phyloP scores from a whole-genome alignment of 2,113 vertebrate species.

The Corythoichthys intestinalis region DNA sequence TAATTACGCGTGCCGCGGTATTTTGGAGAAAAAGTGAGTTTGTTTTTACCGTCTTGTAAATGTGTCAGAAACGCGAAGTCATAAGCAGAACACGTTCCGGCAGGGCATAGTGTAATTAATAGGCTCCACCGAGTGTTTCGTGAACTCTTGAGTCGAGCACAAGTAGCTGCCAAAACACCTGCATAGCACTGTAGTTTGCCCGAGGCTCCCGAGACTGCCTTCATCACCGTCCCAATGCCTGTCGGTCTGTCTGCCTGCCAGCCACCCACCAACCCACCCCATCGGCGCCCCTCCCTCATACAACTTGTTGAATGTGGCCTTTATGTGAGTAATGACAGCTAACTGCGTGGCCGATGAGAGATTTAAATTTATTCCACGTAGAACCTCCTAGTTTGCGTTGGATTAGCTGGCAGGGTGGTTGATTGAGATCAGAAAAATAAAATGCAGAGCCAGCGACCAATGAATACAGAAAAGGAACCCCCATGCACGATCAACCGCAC shows the following conservation, averaged over 20 bases:
- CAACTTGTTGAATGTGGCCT: constrained; percentile 45
- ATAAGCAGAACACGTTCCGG: constrained; percentile 67
- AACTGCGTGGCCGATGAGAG: constrained; percentile 43
- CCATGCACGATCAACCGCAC: constrained; percentile 15
- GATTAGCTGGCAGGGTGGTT: constrained; percentile 21
- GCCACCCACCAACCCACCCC: constrained; percentile 10
- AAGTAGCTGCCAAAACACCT: constrained; percentile 71
- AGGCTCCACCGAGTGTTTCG: constrained; percentile 58
- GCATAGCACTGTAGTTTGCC: constrained; percentile 58
- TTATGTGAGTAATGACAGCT: constrained; percentile 48
- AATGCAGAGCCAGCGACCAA: constrained; percentile 23
- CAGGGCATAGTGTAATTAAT: constrained; percentile 71
- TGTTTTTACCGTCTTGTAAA: constrained; percentile 27
- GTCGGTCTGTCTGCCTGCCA: constrained; percentile 24
- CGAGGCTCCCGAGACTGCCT: constrained; percentile 56
- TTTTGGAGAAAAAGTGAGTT: background rate
- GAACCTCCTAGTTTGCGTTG: constrained; percentile 26
- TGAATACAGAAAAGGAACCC: constrained; percentile 26
- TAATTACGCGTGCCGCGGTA: constrained; percentile 45
- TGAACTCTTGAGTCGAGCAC: constrained; percentile 50
- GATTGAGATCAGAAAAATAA: constrained; percentile 28
- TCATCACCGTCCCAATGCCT: constrained; percentile 43
- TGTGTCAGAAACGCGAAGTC: constrained; percentile 38
- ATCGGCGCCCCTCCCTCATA: background rate
- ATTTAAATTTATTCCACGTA: constrained; percentile 43